These are phyloP conservation scores for Mirounga angustirostris DNA, from an alignment of 2,113 vertebrate genomes.

Conservation along the genomic window DNA sequence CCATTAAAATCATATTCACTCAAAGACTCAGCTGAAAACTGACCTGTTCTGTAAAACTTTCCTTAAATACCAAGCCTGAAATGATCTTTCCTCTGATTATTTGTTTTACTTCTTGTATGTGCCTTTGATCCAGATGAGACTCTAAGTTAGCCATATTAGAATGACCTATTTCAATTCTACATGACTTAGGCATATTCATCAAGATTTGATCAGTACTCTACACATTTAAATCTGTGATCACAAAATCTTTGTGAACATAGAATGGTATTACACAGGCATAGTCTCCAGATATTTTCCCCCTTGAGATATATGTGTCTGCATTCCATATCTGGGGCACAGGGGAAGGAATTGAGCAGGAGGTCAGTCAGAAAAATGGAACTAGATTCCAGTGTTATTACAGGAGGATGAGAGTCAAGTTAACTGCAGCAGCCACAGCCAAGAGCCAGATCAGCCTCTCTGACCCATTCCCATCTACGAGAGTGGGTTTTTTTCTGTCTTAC, in stretches of 20 bases:
- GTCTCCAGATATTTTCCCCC: background rate
- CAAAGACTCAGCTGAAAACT: background rate
- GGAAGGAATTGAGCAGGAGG: background rate
- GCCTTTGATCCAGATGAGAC: background rate
- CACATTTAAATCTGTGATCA: background rate
- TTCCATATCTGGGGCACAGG: background rate
- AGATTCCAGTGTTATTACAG: background rate
- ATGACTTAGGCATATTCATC: background rate
- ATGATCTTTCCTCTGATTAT: background rate
- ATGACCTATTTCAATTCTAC: background rate
- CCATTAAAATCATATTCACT: background rate
- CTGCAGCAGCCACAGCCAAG: background rate
- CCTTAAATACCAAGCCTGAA: background rate
- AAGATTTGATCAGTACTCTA: background rate
- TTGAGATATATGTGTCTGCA: background rate
- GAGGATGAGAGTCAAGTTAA: background rate
- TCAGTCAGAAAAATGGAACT: background rate
- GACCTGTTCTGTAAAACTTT: background rate
- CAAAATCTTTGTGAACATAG: background rate
- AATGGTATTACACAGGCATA: background rate
- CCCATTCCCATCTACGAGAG: background rate
- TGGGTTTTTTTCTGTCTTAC: background rate
- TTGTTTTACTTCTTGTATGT: background rate
- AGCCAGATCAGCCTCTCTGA: background rate
- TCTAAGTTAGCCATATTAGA: background rate